Conservation (phyloP, 2,888 invertebrate species). For the Tenthredo notha region DNA sequence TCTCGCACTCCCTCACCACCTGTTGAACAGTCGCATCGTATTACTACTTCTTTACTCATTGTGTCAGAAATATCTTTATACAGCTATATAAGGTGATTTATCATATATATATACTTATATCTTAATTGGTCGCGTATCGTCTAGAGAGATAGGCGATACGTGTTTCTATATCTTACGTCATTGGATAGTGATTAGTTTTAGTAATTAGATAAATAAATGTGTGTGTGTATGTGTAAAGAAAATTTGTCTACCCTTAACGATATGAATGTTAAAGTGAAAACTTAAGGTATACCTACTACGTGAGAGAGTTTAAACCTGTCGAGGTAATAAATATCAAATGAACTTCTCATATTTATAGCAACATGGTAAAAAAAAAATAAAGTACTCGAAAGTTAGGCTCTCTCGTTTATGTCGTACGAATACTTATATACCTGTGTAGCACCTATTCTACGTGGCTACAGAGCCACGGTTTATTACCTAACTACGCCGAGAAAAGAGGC, state of each 20-base stretch:
- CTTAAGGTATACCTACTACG: too few species aligned
- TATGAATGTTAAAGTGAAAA: not conserved
- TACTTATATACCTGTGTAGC: not conserved
- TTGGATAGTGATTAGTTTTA: not conserved
- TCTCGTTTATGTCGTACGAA: not conserved
- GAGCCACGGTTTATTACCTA: not conserved
- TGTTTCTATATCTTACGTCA: too few species aligned
- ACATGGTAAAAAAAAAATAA: constrained; percentile 22
- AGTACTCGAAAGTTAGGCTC: constrained; percentile 22
- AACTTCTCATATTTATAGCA: constrained; percentile 26
- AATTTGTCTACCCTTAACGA: too few species aligned
- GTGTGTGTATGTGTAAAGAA: too few species aligned
- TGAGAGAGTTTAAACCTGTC: constrained; percentile 38
- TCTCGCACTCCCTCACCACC: constrained; percentile 36
- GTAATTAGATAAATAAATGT: not conserved
- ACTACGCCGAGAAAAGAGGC: not conserved
- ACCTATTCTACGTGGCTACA: not conserved
- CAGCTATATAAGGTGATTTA: too few species aligned
- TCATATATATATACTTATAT: too few species aligned
- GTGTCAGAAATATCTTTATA: not conserved
- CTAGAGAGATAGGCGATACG: too few species aligned
- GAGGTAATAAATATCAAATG: constrained; percentile 31
- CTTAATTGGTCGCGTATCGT: too few species aligned
- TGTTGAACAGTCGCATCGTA: constrained; percentile 40
- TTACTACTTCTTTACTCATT: constrained; percentile 22